phyloP scores from a whole-genome alignment of 2,113 vertebrate genomes.

The Prunella fulvescens region DNA sequence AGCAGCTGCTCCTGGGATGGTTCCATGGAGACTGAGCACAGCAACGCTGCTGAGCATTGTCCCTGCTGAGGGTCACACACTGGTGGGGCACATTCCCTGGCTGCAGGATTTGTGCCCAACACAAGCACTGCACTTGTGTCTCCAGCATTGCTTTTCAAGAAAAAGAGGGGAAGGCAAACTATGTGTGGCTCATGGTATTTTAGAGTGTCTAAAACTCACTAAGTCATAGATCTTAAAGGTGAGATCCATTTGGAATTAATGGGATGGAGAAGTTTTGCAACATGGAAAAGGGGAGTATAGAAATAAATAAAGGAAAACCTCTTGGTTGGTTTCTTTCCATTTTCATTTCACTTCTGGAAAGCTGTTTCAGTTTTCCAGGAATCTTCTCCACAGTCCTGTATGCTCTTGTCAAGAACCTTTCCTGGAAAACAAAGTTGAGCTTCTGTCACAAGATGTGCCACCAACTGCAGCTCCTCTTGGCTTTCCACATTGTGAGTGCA shows the following conservation, averaged over 20 bases:
- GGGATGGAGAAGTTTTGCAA: background rate
- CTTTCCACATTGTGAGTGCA: background rate
- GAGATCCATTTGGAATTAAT: background rate
- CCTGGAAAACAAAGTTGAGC: background rate
- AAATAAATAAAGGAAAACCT: background rate
- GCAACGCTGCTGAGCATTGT: background rate
- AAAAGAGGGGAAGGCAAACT: background rate
- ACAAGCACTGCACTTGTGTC: background rate
- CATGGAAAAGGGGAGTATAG: background rate
- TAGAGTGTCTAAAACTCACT: background rate
- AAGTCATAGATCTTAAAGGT: background rate
- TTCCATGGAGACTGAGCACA: no score
- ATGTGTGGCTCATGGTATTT: background rate
- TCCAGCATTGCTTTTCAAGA: background rate
- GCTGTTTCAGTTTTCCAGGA: background rate
- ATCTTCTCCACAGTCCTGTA: background rate
- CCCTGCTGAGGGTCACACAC: background rate
- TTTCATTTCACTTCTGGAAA: background rate
- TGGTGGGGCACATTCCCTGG: background rate
- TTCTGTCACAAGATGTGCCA: background rate
- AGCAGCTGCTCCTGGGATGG: no score
- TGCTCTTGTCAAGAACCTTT: background rate
- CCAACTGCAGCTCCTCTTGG: background rate
- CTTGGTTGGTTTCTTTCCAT: background rate
- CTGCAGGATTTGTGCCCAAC: background rate